Evolutionary conservation across 64 coral and sea anemone genomes (phyloP), one percentile per base, ranked within the genome.

Genomic region (Cladopsammia gracilis): DNA sequence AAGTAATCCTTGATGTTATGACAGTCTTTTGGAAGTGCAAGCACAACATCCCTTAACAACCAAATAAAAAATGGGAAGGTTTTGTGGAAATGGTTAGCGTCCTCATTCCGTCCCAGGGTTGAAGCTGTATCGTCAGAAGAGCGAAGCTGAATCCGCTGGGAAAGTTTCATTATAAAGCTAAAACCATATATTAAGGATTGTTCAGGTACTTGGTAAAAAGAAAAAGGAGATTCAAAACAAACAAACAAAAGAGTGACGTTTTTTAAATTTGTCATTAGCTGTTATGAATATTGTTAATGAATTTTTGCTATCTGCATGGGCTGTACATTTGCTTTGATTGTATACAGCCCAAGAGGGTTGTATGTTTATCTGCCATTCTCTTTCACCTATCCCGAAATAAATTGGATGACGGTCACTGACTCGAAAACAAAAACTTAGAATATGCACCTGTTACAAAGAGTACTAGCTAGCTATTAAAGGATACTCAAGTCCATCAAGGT

Each of bases 141-240:
- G 23, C 74, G 85, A 24, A 96, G 86, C 76, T 96, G 94, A 34
- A 96, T 92, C 14, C 94, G 94, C 65, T 96, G 94, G 20, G 90
- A 96, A 62, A 96, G 94, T 74, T 96, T 92, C 2, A 89, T 4
- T 48, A 96, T 96, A n/a, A 92, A 96, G 84, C 94, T 96, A 42
- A 11, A 10, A 34, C n/a, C 16, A 1, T 2, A 47, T 51, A 59
- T 84, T 62, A 68, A 84, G 18, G 62, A 83, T 43, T 19, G 3
- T 67, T 23, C 58, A 13, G 18, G 10, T 13, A 61, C 58, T 61
- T 61, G 58, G 58, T 10, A 34, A 34, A 34, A 34, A n/a, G n/a
- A n/a, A 34, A 34, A 34, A 34, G 34, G 34, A 34, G 0, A 34
- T 34, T 34, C 34, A 34, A 34, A 34, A 34, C 34, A 34, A 34